Conservation (phyloP, 2,888 invertebrate genomes). For the Rambutsinella grinnellia region DNA sequence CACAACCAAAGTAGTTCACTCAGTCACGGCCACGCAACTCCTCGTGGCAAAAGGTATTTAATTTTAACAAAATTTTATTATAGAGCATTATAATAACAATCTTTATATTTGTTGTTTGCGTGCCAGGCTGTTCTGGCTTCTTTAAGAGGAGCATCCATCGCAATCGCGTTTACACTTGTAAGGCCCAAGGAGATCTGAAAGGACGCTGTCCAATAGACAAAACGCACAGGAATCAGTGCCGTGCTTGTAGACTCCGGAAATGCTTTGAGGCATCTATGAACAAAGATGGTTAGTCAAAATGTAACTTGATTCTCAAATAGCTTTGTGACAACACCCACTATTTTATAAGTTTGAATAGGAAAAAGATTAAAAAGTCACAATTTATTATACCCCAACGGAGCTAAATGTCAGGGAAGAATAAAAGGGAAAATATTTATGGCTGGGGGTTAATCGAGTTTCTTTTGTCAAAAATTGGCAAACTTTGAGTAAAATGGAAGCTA, state of each 20-base stretch:
- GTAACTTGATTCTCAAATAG: no score
- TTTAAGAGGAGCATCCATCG: conserved; percentile 97
- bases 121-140: conserved; percentile 92
- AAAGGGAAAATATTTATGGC: not conserved
- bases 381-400: conserved; percentile 2
- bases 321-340: not conserved
- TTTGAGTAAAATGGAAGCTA: not conserved
- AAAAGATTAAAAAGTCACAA: conserved; percentile 32
- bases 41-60: conserved; percentile 81
- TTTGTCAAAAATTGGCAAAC: no score
- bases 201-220: conserved; percentile 97
- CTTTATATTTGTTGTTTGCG: conserved; percentile 49
- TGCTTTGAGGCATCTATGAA: conserved; percentile 98
- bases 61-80: conserved; percentile 3
- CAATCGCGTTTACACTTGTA: conserved; percentile 96
- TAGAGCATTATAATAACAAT: conserved; percentile 3
- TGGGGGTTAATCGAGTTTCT: conserved; percentile 8
- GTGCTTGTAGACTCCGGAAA: conserved; percentile 93
- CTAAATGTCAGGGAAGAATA: not conserved
- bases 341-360: no score
- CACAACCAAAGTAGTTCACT: no score
- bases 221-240: conserved; percentile 96
- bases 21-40: no score
- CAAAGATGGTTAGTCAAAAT: conserved; percentile 95
- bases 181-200: conserved; percentile 92